Evolutionary conservation across 2,888 invertebrate genomes (phyloP).

Genomic region (Hypomecis atomaria): DNA sequence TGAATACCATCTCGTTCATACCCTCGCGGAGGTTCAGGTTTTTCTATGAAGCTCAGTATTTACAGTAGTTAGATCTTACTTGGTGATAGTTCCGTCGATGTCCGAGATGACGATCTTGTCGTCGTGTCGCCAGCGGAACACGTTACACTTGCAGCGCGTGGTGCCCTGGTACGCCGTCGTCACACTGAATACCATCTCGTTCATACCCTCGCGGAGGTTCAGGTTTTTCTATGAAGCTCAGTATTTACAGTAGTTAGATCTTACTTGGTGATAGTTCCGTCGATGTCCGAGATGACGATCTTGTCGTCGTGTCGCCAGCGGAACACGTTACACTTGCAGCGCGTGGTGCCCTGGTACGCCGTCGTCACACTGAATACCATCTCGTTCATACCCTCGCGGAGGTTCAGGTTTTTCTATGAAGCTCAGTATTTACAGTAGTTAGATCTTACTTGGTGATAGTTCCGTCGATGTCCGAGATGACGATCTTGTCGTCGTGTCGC

Average conservation of each 20-base stretch:
- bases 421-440: too few species aligned
- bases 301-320: slow-evolving; percentile 98
- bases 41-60: too few species aligned
- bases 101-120: slow-evolving; percentile 99
- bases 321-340: slow-evolving; percentile 98
- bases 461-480: slow-evolving; percentile 99
- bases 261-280: slow-evolving; percentile 98
- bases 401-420: slow-evolving; percentile 94
- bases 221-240: slow-evolving; percentile 95
- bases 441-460: slow-evolving; percentile 95
- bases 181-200: slow-evolving; percentile 98
- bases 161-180: slow-evolving; percentile 99
- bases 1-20: slow-evolving; percentile 98
- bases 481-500: slow-evolving; percentile 98
- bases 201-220: slow-evolving; percentile 95
- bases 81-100: slow-evolving; percentile 99
- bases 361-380: slow-evolving; percentile 99
- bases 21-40: slow-evolving; percentile 95
- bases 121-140: slow-evolving; percentile 98
- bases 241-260: too few species aligned
- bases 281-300: slow-evolving; percentile 99
- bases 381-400: slow-evolving; percentile 97
- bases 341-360: slow-evolving; percentile 98
- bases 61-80: slow-evolving; percentile 80
- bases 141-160: slow-evolving; percentile 96